These are phyloP conservation scores for Xylota segnis DNA, from an alignment of 2,888 invertebrate genomes.

Conservation along the genomic window DNA sequence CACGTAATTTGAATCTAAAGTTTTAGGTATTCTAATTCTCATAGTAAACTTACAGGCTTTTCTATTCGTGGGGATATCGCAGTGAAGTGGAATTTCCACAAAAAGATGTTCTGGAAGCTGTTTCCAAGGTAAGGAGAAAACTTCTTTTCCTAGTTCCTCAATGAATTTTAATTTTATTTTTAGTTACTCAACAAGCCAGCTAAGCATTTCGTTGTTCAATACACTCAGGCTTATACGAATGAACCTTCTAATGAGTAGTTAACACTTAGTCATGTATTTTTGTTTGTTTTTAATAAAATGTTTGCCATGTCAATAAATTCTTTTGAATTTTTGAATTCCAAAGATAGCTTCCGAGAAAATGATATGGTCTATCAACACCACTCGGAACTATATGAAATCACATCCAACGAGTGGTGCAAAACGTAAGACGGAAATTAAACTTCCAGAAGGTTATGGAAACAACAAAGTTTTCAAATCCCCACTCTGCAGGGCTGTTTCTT, in stretches of 20 bases:
- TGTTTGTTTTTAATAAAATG: not conserved
- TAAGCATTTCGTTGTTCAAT: constrained; percentile 78
- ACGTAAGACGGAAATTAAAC: too few relatives aligned
- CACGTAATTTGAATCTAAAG: constrained; percentile 29
- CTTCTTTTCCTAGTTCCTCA: not conserved
- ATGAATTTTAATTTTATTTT: constrained; percentile 35
- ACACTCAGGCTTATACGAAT: constrained; percentile 70
- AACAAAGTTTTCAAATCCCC: too few relatives aligned
- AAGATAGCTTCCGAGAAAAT: too few relatives aligned
- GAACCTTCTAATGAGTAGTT: constrained; percentile 34
- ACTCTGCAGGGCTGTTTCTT: too few relatives aligned
- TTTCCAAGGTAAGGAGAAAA: constrained; percentile 77
- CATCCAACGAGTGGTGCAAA: too few relatives aligned
- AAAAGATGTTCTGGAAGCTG: constrained; percentile 77
- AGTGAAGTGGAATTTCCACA: constrained; percentile 79
- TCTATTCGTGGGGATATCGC: constrained; percentile 79
- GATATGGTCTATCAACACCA: too few relatives aligned
- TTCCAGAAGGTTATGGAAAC: too few relatives aligned
- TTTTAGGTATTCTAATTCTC: not conserved
- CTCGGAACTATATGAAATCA: too few relatives aligned
- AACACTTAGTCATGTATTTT: not conserved
- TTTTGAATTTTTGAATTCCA: too few relatives aligned
- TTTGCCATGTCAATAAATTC: too few relatives aligned
- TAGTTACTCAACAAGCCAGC: constrained; percentile 78
- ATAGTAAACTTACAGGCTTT: constrained; percentile 67